Conservation (phyloP, 2,888 invertebrate genomes). For the Hemicrepidius hirtus region DNA sequence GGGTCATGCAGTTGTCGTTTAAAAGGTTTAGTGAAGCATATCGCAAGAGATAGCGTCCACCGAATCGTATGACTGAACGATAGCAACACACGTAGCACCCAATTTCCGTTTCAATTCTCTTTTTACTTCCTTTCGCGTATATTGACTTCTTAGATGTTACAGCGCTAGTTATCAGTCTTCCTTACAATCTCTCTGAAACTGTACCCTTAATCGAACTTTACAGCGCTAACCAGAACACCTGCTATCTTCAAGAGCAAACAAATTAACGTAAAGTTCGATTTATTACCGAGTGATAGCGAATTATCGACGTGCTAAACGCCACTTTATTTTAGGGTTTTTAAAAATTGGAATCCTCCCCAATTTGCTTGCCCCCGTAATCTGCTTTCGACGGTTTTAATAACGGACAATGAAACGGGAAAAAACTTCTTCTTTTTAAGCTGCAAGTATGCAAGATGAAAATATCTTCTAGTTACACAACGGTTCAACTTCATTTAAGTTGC, state of each 20-base stretch:
- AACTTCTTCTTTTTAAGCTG: not conserved
- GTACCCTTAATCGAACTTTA: slow-evolving; percentile 51
- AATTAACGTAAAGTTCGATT: slow-evolving; percentile 51
- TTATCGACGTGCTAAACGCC: slow-evolving; percentile 38
- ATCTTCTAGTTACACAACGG: slow-evolving; percentile 23
- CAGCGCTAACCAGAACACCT: slow-evolving; percentile 50
- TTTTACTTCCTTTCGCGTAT: slow-evolving; percentile 61
- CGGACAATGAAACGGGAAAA: not conserved
- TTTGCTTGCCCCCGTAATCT: not conserved
- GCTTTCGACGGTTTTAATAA: slow-evolving; percentile 5
- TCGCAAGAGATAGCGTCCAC: slow-evolving; percentile 54
- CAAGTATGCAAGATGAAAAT: slow-evolving; percentile 4
- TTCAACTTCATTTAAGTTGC: slow-evolving; percentile 36
- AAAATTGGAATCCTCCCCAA: slow-evolving; percentile 10
- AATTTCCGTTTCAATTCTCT: slow-evolving; percentile 65
- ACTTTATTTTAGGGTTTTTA: slow-evolving; percentile 20
- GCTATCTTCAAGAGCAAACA: slow-evolving; percentile 49
- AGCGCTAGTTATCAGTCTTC: slow-evolving; percentile 56
- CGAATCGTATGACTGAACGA: slow-evolving; percentile 60
- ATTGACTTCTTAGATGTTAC: slow-evolving; percentile 57
- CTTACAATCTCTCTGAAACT: slow-evolving; percentile 50
- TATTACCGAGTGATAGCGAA: slow-evolving; percentile 44
- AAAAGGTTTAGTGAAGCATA: slow-evolving; percentile 48
- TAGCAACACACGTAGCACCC: slow-evolving; percentile 64
- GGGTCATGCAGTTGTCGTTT: slow-evolving; percentile 36